These are phyloP conservation scores for Cepphus grylle DNA, from an alignment of 2,113 vertebrate species.

Conservation along the genomic window DNA sequence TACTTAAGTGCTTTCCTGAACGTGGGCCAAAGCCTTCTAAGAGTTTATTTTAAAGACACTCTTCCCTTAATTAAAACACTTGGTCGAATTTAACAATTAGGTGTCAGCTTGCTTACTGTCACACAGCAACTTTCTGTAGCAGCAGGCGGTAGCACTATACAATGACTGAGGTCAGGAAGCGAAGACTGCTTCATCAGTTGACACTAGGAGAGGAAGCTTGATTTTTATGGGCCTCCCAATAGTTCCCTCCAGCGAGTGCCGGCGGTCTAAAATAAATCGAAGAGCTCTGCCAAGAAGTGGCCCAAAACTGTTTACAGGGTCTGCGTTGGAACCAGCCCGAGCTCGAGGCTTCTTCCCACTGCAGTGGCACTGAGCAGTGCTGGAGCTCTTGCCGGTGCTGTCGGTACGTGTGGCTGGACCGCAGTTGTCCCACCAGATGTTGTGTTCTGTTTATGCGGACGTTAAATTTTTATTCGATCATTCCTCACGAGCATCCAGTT, in stretches of 20 bases:
- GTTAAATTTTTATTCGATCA: neutral
- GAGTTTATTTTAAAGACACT: slow-evolving; percentile 49
- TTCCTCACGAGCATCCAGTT: neutral
- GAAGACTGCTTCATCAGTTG: neutral
- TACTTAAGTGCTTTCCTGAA: slow-evolving; percentile 66
- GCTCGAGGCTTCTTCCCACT: neutral
- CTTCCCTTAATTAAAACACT: slow-evolving; percentile 50
- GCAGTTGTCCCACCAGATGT: neutral
- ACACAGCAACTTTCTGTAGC: slow-evolving; percentile 1
- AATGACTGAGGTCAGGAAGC: slow-evolving; percentile 15
- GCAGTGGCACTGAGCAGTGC: neutral
- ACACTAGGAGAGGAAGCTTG: neutral
- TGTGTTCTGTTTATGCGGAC: neutral
- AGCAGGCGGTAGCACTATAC: neutral
- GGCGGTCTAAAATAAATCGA: neutral
- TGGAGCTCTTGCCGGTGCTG: neutral
- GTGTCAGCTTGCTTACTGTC: slow-evolving; percentile 39
- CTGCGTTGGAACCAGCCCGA: neutral
- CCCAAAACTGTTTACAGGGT: slow-evolving; percentile 3
- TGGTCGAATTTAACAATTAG: slow-evolving; percentile 30
- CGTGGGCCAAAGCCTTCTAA: slow-evolving; percentile 11
- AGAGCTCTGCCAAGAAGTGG: neutral
- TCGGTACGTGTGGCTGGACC: neutral
- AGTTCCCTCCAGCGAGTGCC: neutral
- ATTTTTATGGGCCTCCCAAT: slow-evolving; percentile 34